These are phyloP conservation scores for Alosa sapidissima DNA, from an alignment of 2,797 vertebrate species.

Conservation along the genomic window DNA sequence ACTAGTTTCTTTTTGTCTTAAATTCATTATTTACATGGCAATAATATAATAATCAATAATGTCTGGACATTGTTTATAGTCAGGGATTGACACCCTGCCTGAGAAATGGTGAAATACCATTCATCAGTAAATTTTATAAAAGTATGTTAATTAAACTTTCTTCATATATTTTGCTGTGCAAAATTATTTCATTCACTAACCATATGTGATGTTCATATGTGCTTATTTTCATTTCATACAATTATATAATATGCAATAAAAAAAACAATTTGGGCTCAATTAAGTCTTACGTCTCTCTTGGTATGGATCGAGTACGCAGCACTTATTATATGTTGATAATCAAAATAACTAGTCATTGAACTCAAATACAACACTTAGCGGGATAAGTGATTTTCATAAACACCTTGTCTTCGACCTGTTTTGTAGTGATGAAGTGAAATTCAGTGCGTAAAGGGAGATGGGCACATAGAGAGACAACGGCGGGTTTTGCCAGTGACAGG, in stretches of 20 bases:
- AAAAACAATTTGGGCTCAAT: constrained; percentile 76
- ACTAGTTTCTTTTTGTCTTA: constrained; percentile 82
- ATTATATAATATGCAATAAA: constrained; percentile 84
- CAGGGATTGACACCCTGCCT: constrained; percentile 96
- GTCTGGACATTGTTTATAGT: constrained; percentile 87
- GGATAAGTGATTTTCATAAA: not conserved
- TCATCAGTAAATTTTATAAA: constrained; percentile 91
- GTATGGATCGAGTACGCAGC: constrained; percentile 45
- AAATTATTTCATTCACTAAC: constrained; percentile 99
- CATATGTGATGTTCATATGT: constrained; percentile 98
- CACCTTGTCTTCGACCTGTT: not conserved
- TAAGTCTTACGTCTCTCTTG: constrained; percentile 71
- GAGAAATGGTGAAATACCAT: constrained; percentile 87
- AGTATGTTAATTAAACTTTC: constrained; percentile 90
- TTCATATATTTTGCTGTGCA: constrained; percentile 99
- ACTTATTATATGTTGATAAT: not conserved
- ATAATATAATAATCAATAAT: constrained; percentile 92
- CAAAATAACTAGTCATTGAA: not conserved
- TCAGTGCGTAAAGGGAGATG: not conserved
- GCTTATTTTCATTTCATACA: constrained; percentile 92
- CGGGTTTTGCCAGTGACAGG: not conserved
- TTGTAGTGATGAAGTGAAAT: not conserved
- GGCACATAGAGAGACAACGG: not conserved
- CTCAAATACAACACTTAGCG: not conserved
- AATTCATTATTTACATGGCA: constrained; percentile 93